Evolutionary conservation across 1,140 invertebrate genomes (phyloP), one percentile per base, ranked within the genome.

Genomic region (Forficula auricularia): DNA sequence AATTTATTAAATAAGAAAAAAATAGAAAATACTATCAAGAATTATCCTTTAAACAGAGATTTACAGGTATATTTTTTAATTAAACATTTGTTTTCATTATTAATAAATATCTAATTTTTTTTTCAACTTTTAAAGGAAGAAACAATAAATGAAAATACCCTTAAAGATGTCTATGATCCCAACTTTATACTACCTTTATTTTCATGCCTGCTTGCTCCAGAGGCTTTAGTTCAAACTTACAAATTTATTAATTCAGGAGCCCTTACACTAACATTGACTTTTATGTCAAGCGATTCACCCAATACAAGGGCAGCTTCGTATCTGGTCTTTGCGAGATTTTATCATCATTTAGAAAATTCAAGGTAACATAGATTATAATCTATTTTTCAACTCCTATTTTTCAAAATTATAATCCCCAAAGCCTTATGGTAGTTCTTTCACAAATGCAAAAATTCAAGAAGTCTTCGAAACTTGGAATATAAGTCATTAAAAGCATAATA

Each of bases 151-250:
- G 22, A 14, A 31, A 6, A 13, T 42, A 18, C 30, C 20, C 13
- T 27, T 15, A 40, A 22, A 3, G 27, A 53, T 7, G 57, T 77
- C 20, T 84, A 84, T 49, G 80, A 84, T 57, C 73, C 80, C 2
- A 64, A 70, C 36, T 85, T 83, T 55, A 59, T 81, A 43, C 62
- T 84, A 39, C 75, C 79, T 3, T 55, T 83, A 14, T 64, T 82
- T 43, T 72, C 66, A 48, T 66, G 70, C 45, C 56, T 82, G 13
- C 52, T 82, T 32, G 60, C 65, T 12, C 73, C 76, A 3, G 72
- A 74, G 47, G 73, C 75, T 33, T 59, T 70, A 3, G 68, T 82
- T 9, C 65, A 71, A 0, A 75, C 71, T 50, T 68, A 75, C 44
- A 73, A 72, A 54, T 68, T 82, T 45, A 62, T 72, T 13, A 64